Percentiles rank a stretch among this genome's conserved stretches.
phyloP scores from a whole-genome alignment of 1,140 invertebrate genomes.

The Ips typographus region DNA sequence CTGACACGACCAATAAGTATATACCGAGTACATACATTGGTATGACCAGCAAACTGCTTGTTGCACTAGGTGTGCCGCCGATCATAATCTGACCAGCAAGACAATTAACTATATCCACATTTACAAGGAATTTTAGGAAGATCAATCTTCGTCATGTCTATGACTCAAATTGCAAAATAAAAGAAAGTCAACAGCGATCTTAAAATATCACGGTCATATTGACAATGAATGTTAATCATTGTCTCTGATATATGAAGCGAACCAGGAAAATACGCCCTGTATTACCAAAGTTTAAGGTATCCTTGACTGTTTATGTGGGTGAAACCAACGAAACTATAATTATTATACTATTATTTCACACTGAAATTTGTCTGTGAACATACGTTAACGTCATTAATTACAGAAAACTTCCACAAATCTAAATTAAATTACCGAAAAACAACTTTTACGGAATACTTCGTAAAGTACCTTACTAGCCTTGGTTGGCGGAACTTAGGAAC shows the following conservation, averaged over 20 bases:
- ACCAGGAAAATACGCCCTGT: neutral
- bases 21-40: neutral
- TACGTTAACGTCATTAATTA: neutral
- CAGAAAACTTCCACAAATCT: neutral
- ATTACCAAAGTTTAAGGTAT: neutral
- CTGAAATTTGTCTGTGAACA: neutral
- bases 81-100: neutral
- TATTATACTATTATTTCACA: neutral
- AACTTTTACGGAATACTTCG: slow-evolving; percentile 11
- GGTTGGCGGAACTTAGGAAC: neutral
- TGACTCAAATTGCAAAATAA: neutral
- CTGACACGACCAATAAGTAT: slow-evolving; percentile 28
- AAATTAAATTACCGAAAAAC: neutral
- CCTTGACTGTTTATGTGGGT: neutral
- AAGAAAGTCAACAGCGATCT: neutral
- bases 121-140: neutral
- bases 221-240: too few species aligned
- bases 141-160: neutral
- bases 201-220: slow-evolving; percentile 1
- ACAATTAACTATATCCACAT: neutral
- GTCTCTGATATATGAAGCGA: neutral
- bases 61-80: slow-evolving; percentile 1
- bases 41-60: slow-evolving; percentile 18
- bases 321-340: neutral
- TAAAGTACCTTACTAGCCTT: slow-evolving; percentile 18